Conservation (phyloP, 2,797 vertebrate species). For the Amniataba percoides region DNA sequence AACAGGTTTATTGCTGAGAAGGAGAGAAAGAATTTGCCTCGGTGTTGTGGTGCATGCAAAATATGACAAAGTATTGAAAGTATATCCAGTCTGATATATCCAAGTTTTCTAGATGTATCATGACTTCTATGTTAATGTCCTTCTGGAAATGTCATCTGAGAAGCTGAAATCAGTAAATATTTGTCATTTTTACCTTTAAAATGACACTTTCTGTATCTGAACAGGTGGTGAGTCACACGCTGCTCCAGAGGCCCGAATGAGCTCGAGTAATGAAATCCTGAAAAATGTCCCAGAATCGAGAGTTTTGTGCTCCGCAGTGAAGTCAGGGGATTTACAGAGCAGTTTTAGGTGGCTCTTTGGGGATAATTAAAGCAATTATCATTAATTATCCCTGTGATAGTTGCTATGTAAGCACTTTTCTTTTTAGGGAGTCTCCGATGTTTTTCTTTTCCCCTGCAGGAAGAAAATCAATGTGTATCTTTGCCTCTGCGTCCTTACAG, state of each 20-base stretch:
- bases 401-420: conserved; percentile 26
- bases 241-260: too few species aligned
- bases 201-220: not conserved
- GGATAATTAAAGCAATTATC: conserved; percentile 23
- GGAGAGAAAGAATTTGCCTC: not conserved
- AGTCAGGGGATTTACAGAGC: conserved; percentile 6
- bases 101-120: not conserved
- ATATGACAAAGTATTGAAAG: too few species aligned
- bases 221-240: too few species aligned
- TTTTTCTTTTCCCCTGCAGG: conserved; percentile 18
- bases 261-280: too few species aligned
- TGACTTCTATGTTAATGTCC: too few species aligned
- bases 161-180: not conserved
- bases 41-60: too few species aligned
- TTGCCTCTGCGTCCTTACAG: not conserved
- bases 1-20: not conserved
- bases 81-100: too few species aligned
- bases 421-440: conserved; percentile 2
- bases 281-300: too few species aligned
- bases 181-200: not conserved
- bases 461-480: conserved; percentile 14
- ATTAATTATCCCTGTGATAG: conserved; percentile 36
- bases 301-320: not conserved
- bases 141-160: not conserved
- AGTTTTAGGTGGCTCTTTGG: conserved; percentile 21